Conservation (phyloP, 2,113 vertebrate species). For the Dicaeum eximium region DNA sequence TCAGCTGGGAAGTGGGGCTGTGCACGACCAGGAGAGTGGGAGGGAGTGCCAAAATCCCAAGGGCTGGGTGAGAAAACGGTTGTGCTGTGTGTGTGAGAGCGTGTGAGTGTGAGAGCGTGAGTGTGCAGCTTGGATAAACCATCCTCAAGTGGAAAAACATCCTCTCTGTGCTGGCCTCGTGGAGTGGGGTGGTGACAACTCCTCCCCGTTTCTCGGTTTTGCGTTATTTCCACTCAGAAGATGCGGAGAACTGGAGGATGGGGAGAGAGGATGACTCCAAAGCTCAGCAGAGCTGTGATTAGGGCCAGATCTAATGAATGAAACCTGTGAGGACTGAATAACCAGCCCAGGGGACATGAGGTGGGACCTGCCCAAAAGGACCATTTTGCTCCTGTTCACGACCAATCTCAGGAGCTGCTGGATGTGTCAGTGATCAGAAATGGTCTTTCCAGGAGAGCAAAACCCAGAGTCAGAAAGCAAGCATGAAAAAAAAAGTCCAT, state of each 20-base stretch:
- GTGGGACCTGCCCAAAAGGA: background rate
- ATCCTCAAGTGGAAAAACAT: background rate
- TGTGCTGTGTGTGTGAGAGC: background rate
- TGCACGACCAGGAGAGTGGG: background rate
- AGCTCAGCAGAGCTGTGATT: background rate
- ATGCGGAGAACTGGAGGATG: background rate
- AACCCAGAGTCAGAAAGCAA: background rate
- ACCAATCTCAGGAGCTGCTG: background rate
- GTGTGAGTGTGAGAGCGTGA: background rate
- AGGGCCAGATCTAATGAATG: background rate
- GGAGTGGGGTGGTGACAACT: background rate
- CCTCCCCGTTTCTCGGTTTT: background rate
- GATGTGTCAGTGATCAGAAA: background rate
- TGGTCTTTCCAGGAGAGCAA: background rate
- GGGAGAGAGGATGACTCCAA: background rate
- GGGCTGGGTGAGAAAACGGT: background rate
- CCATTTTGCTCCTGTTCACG: background rate
- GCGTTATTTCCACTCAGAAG: background rate
- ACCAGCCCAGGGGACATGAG: rapidly evolving
- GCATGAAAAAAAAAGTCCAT: too few species aligned
- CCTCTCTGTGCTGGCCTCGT: background rate
- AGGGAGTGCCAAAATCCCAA: background rate
- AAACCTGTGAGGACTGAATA: background rate
- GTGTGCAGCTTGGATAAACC: background rate
- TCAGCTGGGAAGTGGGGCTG: background rate